Evolutionary conservation across 2,113 vertebrate species (phyloP).

Genomic region (Drymodes brunneopygia): DNA sequence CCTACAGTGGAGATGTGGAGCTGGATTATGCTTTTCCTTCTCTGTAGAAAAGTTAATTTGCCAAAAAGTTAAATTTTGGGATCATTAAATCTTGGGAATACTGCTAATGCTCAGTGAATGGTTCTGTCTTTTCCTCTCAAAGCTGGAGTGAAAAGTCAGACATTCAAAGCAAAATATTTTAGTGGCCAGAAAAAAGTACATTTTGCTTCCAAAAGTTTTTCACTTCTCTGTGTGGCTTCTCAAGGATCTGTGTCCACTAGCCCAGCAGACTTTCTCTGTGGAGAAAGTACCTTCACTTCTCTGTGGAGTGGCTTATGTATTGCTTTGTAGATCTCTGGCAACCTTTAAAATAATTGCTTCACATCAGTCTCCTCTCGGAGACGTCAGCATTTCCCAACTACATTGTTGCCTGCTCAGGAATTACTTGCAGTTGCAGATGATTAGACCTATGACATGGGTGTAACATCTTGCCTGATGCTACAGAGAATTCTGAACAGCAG

Average conservation of each 20-base stretch:
- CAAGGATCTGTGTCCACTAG: neutral
- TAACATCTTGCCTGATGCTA: neutral
- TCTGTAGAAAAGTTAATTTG: neutral
- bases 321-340: neutral
- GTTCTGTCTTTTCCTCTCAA: neutral
- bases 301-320: neutral
- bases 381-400: neutral
- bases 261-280: neutral
- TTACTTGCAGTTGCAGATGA: neutral
- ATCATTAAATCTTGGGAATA: neutral
- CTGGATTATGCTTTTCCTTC: neutral
- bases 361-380: neutral
- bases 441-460: neutral
- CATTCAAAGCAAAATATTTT: neutral
- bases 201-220: neutral
- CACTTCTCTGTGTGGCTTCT: neutral
- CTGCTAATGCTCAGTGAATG: neutral
- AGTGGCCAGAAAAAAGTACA: neutral
- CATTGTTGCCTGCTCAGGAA: neutral
- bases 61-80: neutral
- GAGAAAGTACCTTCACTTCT: neutral
- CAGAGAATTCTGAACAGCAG: neutral
- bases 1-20: neutral
- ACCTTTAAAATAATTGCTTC: neutral
- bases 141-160: neutral